Evolutionary conservation across 2,113 vertebrate genomes (phyloP).

Genomic region (Epinephelus cyanopodus): DNA sequence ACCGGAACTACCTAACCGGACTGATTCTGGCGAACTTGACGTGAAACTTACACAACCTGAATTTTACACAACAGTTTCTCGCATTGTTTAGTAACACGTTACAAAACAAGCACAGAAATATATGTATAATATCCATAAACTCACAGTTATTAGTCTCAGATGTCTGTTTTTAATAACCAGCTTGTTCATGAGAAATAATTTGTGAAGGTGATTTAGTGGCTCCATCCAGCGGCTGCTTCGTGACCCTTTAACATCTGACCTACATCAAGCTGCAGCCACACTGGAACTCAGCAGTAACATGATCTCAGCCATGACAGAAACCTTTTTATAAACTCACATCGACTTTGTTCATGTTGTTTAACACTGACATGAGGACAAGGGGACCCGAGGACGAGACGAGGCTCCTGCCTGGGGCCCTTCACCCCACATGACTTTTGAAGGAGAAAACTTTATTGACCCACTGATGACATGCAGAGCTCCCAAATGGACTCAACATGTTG

Average conservation of each 20-base stretch:
- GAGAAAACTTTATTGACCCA: constrained; percentile 29
- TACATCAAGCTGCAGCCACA: neutral
- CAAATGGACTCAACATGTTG: neutral
- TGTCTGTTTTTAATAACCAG: neutral
- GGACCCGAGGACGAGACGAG: neutral
- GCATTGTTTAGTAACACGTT: constrained; percentile 32
- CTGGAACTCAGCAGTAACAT: neutral
- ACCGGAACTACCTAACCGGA: neutral
- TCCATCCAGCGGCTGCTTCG: neutral
- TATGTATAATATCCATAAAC: neutral
- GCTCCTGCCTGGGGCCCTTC: neutral
- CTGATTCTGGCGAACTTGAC: neutral
- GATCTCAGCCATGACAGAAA: neutral
- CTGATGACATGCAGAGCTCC: neutral
- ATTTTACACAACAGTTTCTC: constrained; percentile 25
- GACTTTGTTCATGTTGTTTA: neutral
- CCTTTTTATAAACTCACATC: rapidly evolving
- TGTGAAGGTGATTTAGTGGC: neutral
- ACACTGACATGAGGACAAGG: neutral
- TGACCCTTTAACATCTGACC: neutral
- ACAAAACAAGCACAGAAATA: neutral
- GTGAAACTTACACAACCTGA: constrained; percentile 24
- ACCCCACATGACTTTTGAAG: constrained; percentile 1
- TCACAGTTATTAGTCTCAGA: too few relatives aligned
- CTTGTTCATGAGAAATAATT: neutral